Conservation (phyloP, 2,888 invertebrate genomes). For the Acrobasis suavella region DNA sequence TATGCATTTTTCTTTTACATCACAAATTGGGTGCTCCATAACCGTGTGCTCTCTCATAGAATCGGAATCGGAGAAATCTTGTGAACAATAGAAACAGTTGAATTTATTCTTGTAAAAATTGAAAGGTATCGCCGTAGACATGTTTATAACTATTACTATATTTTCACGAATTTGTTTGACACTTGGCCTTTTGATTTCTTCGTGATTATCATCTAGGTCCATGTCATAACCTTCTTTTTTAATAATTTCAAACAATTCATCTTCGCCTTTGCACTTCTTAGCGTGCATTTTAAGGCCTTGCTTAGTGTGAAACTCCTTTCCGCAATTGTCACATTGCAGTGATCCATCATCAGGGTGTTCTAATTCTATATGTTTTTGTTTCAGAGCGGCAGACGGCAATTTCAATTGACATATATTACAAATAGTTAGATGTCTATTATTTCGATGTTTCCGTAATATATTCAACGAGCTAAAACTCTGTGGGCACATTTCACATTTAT, state of each 20-base stretch:
- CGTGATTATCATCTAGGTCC: constrained; percentile 60
- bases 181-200: constrained; percentile 60
- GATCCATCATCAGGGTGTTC: constrained; percentile 74
- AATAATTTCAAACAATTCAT: constrained; percentile 50
- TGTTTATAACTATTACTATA: constrained; percentile 68
- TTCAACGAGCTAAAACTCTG: constrained; percentile 65
- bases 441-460: constrained; percentile 67
- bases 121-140: constrained; percentile 76
- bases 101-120: constrained; percentile 76
- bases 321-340: constrained; percentile 64
- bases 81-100: constrained; percentile 74
- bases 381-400: constrained; percentile 65
- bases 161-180: constrained; percentile 73
- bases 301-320: constrained; percentile 70
- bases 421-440: constrained; percentile 64
- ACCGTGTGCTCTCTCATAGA: constrained; percentile 67
- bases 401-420: constrained; percentile 67
- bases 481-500: constrained; percentile 65
- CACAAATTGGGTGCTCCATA: constrained; percentile 65
- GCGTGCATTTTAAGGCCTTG: constrained; percentile 70
- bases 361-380: constrained; percentile 67
- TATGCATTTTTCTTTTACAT: constrained; percentile 69
- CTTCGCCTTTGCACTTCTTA: constrained; percentile 63
- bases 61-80: constrained; percentile 72
- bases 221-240: constrained; percentile 64